Evolutionary conservation across 2,888 invertebrate genomes (phyloP), one percentile per base, ranked within the genome.

Genomic region (Anodontia alba): DNA sequence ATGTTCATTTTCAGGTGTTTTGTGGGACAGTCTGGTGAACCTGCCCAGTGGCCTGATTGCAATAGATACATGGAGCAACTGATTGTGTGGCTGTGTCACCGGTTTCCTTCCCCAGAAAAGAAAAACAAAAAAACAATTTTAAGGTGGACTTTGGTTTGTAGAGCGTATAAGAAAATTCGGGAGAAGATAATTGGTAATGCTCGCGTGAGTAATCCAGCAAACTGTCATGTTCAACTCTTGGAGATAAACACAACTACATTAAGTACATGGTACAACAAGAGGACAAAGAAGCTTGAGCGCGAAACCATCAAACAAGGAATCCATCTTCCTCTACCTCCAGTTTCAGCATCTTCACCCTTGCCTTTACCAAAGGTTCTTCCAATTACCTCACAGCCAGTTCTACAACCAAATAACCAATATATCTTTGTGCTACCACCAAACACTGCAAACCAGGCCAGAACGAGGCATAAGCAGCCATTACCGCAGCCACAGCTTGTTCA

Each of bases 11-110:
- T 51, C 38, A 76, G 76, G 26, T 78, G 78, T n/a, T 68, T 78
- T 36, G 15, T 78, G 8, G 72, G 78, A 23, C 49, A 73, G n/a
- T 43, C 29, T 31, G 10, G 42, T 49, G 66, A 62, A 33, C 77
- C 72, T 26, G 71, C 77, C 20, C 72, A 77, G 77, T 62, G 66
- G 57, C 77, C 77, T 10, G 36, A 73, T 54, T 29, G 42, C 23
- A 78, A 78, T 42, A 38, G 73, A 15, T 78, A 78, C 26, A 72
- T 78, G 33, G 78, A 78, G 66, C 31, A 31, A n/a, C 7, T 78
- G 5, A 42, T 78, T 5, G 20, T 31, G 2, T 15, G 29, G 2
- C 78, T 78, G 10, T 78, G 78, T 26, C 20, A 33, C n/a, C n/a
- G 17, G 7, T 26, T 46, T 46, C 73, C 78, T n/a, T 23, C 29